A percentile compares a stretch with the other conserved stretches of the same genome.
Evolutionary conservation across 2,797 vertebrate genomes (phyloP).

Genomic region (Amazonetta brasiliensis): DNA sequence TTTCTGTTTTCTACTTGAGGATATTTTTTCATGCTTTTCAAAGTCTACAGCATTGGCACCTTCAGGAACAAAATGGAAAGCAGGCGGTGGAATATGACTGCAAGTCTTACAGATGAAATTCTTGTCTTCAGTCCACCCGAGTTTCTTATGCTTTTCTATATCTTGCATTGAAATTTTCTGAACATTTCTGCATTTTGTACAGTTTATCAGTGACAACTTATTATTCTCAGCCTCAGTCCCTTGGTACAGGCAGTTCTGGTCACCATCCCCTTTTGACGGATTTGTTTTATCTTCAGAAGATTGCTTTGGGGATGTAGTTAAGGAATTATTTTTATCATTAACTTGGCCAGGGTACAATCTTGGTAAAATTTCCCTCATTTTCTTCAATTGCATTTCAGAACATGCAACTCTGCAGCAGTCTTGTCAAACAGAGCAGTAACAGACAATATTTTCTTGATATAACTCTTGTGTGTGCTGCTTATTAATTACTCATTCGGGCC

Average conservation of each 20-base stretch:
- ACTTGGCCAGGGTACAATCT: slow-evolving; percentile 56
- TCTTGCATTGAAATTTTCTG: slow-evolving; percentile 68
- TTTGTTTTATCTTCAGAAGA: slow-evolving; percentile 55
- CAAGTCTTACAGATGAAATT: slow-evolving; percentile 75
- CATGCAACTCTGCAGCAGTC: not conserved
- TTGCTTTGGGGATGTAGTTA: slow-evolving; percentile 75
- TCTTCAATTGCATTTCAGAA: slow-evolving; percentile 78
- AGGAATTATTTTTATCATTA: slow-evolving; percentile 49
- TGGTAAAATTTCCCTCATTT: slow-evolving; percentile 79
- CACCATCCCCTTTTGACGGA: slow-evolving; percentile 45
- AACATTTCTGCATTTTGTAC: slow-evolving; percentile 74
- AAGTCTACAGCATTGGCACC: slow-evolving; percentile 38
- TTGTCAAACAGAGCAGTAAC: not conserved
- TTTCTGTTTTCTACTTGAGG: slow-evolving; percentile 10
- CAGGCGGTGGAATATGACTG: slow-evolving; percentile 18
- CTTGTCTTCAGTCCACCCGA: slow-evolving; percentile 49
- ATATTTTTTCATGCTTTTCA: slow-evolving; percentile 31
- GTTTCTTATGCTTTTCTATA: slow-evolving; percentile 42
- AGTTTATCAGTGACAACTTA: slow-evolving; percentile 53
- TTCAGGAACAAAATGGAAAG: slow-evolving; percentile 65
- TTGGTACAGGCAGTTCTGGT: slow-evolving; percentile 54
- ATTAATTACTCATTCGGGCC: not conserved
- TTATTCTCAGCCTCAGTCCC: slow-evolving; percentile 72
- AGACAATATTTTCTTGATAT: not conserved
- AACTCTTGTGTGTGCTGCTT: not conserved